phyloP scores from a whole-genome alignment of 2,113 vertebrate species.

The Pterocles burchelli region DNA sequence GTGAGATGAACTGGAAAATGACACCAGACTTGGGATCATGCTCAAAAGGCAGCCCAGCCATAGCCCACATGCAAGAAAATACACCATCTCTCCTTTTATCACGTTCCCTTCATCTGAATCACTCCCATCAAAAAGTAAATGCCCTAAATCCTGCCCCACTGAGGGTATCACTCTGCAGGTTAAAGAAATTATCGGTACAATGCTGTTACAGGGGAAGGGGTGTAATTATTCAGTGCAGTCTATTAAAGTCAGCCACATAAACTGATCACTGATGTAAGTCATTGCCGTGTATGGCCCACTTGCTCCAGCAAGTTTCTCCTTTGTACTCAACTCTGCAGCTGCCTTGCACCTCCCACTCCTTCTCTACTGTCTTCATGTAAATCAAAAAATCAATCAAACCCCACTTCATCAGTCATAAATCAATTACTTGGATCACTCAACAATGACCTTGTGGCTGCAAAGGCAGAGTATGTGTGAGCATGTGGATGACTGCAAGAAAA shows the following conservation, averaged over 20 bases:
- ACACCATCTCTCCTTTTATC: not conserved
- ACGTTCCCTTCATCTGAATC: not conserved
- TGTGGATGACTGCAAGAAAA: not conserved
- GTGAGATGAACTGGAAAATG: rapidly evolving
- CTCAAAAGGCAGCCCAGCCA: not conserved
- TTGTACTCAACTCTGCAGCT: not conserved
- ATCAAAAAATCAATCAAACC: slow-evolving; percentile 18
- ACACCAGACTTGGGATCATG: not conserved
- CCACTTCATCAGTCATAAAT: slow-evolving; percentile 25
- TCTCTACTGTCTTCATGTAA: not conserved
- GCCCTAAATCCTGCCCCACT: not conserved
- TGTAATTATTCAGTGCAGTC: not conserved
- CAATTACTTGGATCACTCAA: not conserved
- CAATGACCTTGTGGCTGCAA: not conserved
- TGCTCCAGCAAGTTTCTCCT: not conserved
- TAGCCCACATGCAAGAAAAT: not conserved
- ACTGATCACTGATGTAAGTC: not conserved
- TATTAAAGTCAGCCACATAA: not conserved
- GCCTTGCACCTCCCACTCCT: not conserved
- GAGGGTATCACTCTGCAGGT: not conserved
- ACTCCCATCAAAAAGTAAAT: not conserved
- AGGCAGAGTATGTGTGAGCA: not conserved
- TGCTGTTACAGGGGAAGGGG: not conserved
- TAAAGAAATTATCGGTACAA: not conserved
- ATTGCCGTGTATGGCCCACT: rapidly evolving